Conservation (phyloP, 1,140 invertebrate species). For the Papilio polytes region DNA sequence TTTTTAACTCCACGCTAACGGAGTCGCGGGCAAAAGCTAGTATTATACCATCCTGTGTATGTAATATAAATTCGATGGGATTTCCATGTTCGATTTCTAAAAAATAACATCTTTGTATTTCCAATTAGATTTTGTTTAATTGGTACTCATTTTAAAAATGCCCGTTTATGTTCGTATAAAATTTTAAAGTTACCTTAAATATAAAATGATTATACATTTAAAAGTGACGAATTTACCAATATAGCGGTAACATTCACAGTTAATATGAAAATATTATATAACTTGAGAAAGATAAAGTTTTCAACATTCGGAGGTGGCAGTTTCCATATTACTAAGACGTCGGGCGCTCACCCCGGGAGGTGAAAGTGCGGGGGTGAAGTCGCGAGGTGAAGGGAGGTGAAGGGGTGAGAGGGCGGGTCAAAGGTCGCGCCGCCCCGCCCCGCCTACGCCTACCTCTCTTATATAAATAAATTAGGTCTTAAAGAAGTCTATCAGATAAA, state of each 20-base stretch:
- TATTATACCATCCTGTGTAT: too few relatives aligned
- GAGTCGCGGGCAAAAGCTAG: too few relatives aligned
- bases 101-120: neutral
- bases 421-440: conserved; percentile 66
- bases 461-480: conserved; percentile 46
- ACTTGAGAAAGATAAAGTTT: neutral
- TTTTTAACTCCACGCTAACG: too few relatives aligned
- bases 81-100: too few relatives aligned
- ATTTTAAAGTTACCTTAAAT: neutral
- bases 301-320: conserved; percentile 22
- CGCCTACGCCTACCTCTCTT: conserved; percentile 40
- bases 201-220: neutral
- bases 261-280: neutral
- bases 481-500: neutral
- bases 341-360: conserved; percentile 48
- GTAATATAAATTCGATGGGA: too few relatives aligned
- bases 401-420: conserved; percentile 66
- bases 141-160: neutral
- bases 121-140: neutral
- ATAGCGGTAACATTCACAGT: neutral
- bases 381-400: conserved; percentile 50
- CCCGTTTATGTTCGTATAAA: neutral
- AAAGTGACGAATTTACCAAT: neutral
- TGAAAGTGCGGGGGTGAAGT: conserved; percentile 51
- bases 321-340: conserved; percentile 21